phyloP scores from a whole-genome alignment of 2,888 invertebrate genomes.

The Odiellus spinosus region DNA sequence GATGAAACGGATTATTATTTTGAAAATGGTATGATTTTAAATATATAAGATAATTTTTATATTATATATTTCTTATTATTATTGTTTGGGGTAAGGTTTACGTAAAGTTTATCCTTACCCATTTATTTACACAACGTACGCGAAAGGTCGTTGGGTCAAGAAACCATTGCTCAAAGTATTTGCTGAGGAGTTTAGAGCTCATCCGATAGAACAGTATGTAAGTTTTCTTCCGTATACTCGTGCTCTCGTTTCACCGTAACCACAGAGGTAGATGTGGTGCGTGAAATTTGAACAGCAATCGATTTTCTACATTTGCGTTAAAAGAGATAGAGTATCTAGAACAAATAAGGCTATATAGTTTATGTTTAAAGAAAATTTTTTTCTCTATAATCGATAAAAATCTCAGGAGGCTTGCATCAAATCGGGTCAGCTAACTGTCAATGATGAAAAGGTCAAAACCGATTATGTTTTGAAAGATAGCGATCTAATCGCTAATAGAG shows the following conservation, averaged over 20 bases:
- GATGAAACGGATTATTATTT: constrained; percentile 89
- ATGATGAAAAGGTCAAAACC: constrained; percentile 54
- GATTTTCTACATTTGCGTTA: too few species aligned
- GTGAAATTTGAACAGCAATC: too few species aligned
- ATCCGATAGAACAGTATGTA: constrained; percentile 73
- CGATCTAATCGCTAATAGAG: constrained; percentile 73
- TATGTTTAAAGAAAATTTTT: too few species aligned
- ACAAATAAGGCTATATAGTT: not conserved
- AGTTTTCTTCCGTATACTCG: constrained; percentile 20
- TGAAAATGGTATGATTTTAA: constrained; percentile 77
- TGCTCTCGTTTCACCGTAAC: too few species aligned
- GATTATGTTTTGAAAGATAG: constrained; percentile 85
- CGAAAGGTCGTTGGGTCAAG: constrained; percentile 91
- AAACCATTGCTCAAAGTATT: constrained; percentile 84
- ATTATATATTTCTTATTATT: too few species aligned
- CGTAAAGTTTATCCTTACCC: constrained; percentile 94
- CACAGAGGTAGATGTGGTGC: not conserved
- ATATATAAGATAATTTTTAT: too few species aligned
- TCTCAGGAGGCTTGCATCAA: constrained; percentile 11
- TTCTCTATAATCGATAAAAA: too few species aligned
- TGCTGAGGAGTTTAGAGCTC: constrained; percentile 77
- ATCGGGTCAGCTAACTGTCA: constrained; percentile 17
- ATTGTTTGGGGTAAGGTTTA: constrained; percentile 45
- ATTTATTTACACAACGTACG: constrained; percentile 89
- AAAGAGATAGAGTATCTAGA: too few species aligned